Conservation (phyloP, 2,797 vertebrate genomes). For the Rhinatrema bivittatum region DNA sequence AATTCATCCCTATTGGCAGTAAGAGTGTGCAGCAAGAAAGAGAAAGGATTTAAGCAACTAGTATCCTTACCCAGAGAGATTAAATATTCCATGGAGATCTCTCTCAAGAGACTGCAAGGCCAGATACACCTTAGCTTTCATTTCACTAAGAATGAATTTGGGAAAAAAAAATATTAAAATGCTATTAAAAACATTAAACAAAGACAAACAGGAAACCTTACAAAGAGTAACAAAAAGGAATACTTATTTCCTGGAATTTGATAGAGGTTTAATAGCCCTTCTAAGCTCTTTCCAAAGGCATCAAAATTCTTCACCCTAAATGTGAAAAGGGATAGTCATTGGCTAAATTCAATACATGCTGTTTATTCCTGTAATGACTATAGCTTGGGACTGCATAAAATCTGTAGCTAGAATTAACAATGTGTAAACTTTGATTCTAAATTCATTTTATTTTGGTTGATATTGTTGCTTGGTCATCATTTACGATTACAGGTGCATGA, state of each 20-base stretch:
- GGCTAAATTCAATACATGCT: no score
- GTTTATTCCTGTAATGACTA: no score
- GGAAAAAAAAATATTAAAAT: background rate
- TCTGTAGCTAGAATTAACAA: no score
- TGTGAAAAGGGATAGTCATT: constrained; percentile 8
- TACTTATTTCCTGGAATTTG: constrained; percentile 70
- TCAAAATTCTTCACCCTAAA: constrained; percentile 63
- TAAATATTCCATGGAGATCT: constrained; percentile 64
- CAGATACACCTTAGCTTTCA: constrained; percentile 60
- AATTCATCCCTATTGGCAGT: no score
- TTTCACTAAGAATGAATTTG: constrained; percentile 42
- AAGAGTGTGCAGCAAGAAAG: no score
- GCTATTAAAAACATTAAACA: no score
- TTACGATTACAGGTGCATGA: no score
- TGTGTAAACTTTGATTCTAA: no score
- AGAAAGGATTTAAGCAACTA: no score
- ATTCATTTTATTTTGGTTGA: no score
- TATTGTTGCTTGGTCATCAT: no score
- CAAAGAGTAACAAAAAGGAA: constrained; percentile 1
- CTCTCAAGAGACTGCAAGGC: constrained; percentile 61
- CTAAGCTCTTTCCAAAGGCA: constrained; percentile 61
- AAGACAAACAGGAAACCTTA: background rate
- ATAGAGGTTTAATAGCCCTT: constrained; percentile 56
- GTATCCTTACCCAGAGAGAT: constrained; percentile 58
- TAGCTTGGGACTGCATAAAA: no score